phyloP scores from a whole-genome alignment of 2,113 vertebrate genomes.

The Ictalurus furcatus region DNA sequence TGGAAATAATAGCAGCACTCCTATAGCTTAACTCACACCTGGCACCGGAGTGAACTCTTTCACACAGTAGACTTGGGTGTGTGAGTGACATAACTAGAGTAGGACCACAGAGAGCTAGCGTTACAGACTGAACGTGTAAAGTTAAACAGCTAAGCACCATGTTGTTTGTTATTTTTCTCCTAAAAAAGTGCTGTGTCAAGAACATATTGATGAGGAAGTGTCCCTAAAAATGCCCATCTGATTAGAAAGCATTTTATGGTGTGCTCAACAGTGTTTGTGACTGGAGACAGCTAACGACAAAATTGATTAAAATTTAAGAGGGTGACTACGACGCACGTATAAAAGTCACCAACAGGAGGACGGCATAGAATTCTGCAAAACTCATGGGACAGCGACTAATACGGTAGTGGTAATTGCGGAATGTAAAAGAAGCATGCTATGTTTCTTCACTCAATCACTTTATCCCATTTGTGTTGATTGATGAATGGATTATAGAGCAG shows the following conservation, averaged over 20 bases:
- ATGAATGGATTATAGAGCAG: no score
- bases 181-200: background rate
- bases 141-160: background rate
- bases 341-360: background rate
- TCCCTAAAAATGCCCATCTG: background rate
- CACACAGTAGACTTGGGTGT: background rate
- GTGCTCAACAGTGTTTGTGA: background rate
- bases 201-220: background rate
- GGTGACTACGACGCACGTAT: background rate
- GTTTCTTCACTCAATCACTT: background rate
- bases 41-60: background rate
- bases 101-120: background rate
- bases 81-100: background rate
- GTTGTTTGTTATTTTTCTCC: background rate
- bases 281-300: background rate
- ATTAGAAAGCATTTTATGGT: background rate
- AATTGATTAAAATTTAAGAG: background rate
- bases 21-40: background rate
- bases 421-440: background rate
- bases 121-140: background rate
- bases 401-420: background rate
- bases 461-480: background rate
- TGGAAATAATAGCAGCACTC: background rate
- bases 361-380: background rate
- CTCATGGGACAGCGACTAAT: background rate